Evolutionary conservation across 1,140 invertebrate species (phyloP).

Genomic region (Stegodyphus dumicola): DNA sequence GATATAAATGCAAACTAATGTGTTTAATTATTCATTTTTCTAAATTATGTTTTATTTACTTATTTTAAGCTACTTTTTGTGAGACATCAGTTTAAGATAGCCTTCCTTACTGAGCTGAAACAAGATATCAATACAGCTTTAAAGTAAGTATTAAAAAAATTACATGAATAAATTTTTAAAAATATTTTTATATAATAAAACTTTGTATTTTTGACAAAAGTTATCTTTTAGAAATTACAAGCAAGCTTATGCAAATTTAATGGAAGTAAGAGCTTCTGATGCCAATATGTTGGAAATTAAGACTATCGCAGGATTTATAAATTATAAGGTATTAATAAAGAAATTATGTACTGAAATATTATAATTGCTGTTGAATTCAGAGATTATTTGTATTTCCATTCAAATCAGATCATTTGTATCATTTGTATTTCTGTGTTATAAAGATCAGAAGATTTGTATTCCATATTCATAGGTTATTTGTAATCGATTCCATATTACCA

Average conservation of each 20-base stretch:
- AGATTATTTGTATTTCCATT: too few species aligned
- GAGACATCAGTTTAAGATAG: constrained; percentile 96
- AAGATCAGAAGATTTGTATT: too few species aligned
- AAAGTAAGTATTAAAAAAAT: constrained; percentile 75
- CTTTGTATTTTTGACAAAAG: background rate
- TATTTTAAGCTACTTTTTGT: constrained; percentile 82
- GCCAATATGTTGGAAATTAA: constrained; percentile 93
- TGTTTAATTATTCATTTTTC: background rate
- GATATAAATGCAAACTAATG: too few species aligned
- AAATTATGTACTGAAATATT: too few species aligned
- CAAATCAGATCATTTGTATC: too few species aligned
- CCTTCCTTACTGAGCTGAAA: constrained; percentile 93
- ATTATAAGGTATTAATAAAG: constrained; percentile 81
- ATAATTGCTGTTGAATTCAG: too few species aligned
- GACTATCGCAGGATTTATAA: constrained; percentile 93
- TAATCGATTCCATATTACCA: too few species aligned
- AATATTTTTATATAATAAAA: background rate
- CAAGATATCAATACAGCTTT: constrained; percentile 89
- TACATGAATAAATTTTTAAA: background rate
- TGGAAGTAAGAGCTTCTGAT: constrained; percentile 88
- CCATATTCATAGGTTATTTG: too few species aligned
- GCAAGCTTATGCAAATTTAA: constrained; percentile 88
- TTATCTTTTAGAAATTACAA: constrained; percentile 81
- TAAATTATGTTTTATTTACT: background rate
- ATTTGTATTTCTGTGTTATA: too few species aligned